Evolutionary conservation across 2,888 invertebrate species (phyloP), one percentile per base, ranked within the genome.

Genomic region (Agonopterix heracliana): DNA sequence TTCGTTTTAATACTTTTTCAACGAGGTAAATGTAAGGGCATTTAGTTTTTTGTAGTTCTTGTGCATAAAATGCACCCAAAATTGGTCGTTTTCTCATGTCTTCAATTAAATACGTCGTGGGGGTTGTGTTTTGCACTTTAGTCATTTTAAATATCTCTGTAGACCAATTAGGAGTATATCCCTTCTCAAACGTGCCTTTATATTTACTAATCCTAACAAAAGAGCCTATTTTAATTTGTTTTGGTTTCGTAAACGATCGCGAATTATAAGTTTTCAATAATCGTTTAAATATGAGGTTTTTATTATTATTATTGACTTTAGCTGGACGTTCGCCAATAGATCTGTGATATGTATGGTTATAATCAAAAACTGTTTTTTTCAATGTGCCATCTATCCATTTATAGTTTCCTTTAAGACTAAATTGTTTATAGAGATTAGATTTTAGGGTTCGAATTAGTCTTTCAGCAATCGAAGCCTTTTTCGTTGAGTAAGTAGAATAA

Each of bases 101-200:
- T 36, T 38, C 10, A 7, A 48, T 5, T 11, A 17, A 10, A 38
- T 44, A 48, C n/a, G 48, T 48, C 4, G n/a, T 11, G 9, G 48
- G 48, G 9, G 34, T 40, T 2, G 46, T 34, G 11, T 8, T 11
- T 9, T 45, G n/a, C 1, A 46, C 41, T 34, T 41, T 46, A 26
- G 40, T 46, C n/a, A 67, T 59, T 51, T 55, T 60, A 54, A 69
- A 68, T 43, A 66, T 54, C 53, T 67, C 66, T 7, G 59, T 61
- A n/a, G 62, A 59, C 64, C 66, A n/a, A n/a, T n/a, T n/a, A n/a
- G n/a, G n/a, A n/a, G n/a, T n/a, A n/a, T n/a, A n/a, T n/a, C n/a
- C n/a, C n/a, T n/a, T n/a, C n/a, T n/a, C n/a, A n/a, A n/a, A n/a
- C n/a, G n/a, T n/a, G n/a, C n/a, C n/a, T n/a, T 57, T 55, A 41